Conservation (phyloP, 2,113 vertebrate genomes). For the Lophochroa leadbeateri region DNA sequence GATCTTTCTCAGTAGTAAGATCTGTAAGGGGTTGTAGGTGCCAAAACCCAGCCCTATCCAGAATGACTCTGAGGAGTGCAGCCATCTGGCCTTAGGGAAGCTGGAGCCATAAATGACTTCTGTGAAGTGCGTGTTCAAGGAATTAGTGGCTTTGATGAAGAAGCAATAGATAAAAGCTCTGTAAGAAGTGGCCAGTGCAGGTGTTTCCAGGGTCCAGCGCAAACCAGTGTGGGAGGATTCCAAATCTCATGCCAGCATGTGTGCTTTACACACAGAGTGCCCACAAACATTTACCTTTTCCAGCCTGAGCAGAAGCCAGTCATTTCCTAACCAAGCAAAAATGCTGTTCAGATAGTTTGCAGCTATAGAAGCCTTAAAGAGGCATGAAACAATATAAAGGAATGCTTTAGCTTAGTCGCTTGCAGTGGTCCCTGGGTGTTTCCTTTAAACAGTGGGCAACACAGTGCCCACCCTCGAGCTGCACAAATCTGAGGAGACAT, state of each 20-base stretch:
- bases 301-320: neutral
- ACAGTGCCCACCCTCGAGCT: neutral
- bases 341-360: neutral
- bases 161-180: neutral
- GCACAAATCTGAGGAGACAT: neutral
- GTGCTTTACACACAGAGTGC: neutral
- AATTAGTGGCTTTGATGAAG: neutral
- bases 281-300: conserved; percentile 2
- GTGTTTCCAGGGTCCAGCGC: neutral
- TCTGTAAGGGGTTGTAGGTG: neutral
- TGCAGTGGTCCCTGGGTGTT: neutral
- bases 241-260: rapidly evolving
- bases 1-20: neutral
- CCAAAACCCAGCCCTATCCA: neutral
- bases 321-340: neutral
- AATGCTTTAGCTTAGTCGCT: neutral
- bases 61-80: neutral
- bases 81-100: neutral
- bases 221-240: neutral
- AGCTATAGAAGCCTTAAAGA: neutral
- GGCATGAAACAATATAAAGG: neutral
- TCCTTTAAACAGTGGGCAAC: neutral
- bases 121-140: neutral
- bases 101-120: neutral
- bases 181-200: neutral